Base-by-base conservation (phyloP, 2,797 vertebrate species). In the Anniella stebbinsi region DNA sequence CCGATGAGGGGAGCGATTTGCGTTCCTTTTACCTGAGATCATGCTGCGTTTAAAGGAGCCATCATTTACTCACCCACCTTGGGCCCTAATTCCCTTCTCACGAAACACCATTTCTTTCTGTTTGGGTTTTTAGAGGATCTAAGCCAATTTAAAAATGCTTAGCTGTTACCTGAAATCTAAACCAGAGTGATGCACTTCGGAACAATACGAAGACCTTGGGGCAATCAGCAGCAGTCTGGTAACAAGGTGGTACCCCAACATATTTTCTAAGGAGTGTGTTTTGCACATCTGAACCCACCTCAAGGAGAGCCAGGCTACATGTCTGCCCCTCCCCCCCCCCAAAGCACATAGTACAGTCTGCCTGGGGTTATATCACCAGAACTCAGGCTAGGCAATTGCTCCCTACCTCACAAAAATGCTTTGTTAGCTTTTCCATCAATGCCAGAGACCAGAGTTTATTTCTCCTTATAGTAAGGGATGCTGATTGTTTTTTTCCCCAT, bases 11-110 rank as follows among this genome's bases (percentile, higher is more conserved):
- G 92, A 93, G 95, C 91, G 89, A 93, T 94, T 88, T 86, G 92
- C 91, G 91, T 95, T 92, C 94, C 90, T 95, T 93, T 91, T 93
- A 96, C 95, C 93, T 93, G 95, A 93, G 92, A 83, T 95, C 92
- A 94, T 95, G 86, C 87, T 88, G 87, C 91, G 92, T 91, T 93
- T 93, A 72, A 93, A 89, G 87, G 92, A 86, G 93, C 93, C 95
- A 41, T 81, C 54, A 21, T 73, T 66, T 30, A 75, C 51, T 87
- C 72, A 66, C 38, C 28, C 66, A 12, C 7, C 23, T 84, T 33
- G 2, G 72, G 73, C 57, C 84, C 70, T 54, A 48, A 73, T 66
- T 73, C 78, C 23, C 48, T 81, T 80, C 10, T 38, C 48, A 38
- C 84, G 72, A n/a, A 84, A 45, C 48, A n/a, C 33, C 48, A 8